Conservation (phyloP, 2,113 vertebrate species). For the Cynocephalus volans region DNA sequence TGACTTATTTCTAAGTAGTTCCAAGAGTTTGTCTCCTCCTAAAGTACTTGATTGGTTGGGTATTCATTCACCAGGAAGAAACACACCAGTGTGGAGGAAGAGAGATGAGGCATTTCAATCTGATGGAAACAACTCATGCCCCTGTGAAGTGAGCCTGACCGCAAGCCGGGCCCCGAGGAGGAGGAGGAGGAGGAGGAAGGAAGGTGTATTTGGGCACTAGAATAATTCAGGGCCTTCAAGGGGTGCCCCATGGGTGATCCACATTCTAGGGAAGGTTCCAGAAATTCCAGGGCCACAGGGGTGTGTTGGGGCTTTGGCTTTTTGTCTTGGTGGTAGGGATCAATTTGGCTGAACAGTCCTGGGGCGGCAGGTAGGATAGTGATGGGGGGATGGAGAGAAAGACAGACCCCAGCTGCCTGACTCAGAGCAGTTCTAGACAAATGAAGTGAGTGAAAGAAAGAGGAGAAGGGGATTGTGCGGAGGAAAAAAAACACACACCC, state of each 20-base stretch:
- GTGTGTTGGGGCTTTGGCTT: background rate
- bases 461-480: too few species aligned
- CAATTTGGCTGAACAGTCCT: background rate
- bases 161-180: background rate
- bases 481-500: too few species aligned
- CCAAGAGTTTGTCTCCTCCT: background rate
- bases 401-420: background rate
- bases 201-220: background rate
- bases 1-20: constrained; percentile 11
- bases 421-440: background rate
- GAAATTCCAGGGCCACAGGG: background rate
- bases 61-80: constrained; percentile 36
- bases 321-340: background rate
- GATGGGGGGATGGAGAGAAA: background rate
- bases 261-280: background rate
- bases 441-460: too few species aligned
- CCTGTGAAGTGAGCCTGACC: background rate
- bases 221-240: rapidly evolving
- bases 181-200: background rate
- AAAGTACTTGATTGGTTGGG: background rate
- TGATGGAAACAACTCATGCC: constrained; percentile 11
- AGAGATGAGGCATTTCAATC: background rate
- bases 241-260: background rate
- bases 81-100: background rate
- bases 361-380: too few species aligned